Conservation (phyloP, 2,113 vertebrate species). For the Tetrao urogallus region DNA sequence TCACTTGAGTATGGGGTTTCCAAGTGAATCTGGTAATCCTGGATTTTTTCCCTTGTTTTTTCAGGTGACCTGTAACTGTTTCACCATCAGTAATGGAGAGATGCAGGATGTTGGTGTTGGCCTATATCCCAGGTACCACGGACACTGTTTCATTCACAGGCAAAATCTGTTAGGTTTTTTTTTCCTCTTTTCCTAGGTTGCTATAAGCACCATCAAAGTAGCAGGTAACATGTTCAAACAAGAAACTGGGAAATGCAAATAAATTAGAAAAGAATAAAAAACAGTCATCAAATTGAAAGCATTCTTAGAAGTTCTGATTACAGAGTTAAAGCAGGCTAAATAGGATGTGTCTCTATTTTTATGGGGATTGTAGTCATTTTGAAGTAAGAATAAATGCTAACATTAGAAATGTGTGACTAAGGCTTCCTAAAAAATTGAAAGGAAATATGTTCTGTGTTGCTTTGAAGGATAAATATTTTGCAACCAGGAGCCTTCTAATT, state of each 20-base stretch:
- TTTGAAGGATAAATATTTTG: not conserved
- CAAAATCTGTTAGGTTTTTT: slow-evolving; percentile 5
- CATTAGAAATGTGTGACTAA: not conserved
- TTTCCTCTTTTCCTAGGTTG: not conserved
- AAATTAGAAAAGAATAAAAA: slow-evolving; percentile 49
- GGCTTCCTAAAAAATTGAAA: not conserved
- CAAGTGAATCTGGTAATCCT: slow-evolving; percentile 55
- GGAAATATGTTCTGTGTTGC: not conserved
- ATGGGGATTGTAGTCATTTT: not conserved
- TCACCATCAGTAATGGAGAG: slow-evolving; percentile 96
- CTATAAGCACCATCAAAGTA: slow-evolving; percentile 2
- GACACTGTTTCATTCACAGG: slow-evolving; percentile 63
- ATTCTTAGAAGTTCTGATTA: slow-evolving; percentile 8
- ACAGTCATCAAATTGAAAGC: not conserved
- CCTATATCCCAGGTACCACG: slow-evolving; percentile 92
- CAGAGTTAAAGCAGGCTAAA: not conserved
- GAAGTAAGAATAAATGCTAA: slow-evolving; percentile 1
- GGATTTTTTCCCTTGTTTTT: slow-evolving; percentile 71
- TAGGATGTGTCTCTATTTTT: not conserved
- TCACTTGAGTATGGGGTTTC: slow-evolving; percentile 16
- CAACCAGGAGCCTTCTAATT: not conserved
- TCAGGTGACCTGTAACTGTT: slow-evolving; percentile 96
- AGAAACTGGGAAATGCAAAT: slow-evolving; percentile 37
- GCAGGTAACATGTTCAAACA: not conserved
- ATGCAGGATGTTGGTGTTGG: slow-evolving; percentile 94